A percentile compares a stretch with the other conserved stretches of the same genome.
Conservation (phyloP, 2,113 vertebrate species). For the Psophia crepitans region DNA sequence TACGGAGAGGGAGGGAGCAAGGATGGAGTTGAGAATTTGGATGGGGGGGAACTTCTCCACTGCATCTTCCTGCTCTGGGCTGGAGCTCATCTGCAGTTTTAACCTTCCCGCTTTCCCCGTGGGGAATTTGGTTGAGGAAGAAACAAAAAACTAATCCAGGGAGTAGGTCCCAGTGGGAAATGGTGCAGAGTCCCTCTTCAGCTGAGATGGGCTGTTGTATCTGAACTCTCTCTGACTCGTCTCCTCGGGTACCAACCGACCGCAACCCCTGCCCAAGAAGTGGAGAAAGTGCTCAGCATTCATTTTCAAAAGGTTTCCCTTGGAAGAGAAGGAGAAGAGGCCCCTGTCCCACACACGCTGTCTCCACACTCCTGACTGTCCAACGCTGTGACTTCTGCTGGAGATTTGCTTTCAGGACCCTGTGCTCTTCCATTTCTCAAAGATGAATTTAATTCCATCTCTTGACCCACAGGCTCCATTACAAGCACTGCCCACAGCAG, state of each 20-base stretch:
- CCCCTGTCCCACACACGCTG: too few relatives aligned
- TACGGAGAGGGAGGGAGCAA: background rate
- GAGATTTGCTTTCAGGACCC: too few relatives aligned
- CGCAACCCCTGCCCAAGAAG: background rate
- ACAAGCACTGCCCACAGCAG: background rate
- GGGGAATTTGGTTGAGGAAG: background rate
- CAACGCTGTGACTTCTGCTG: too few relatives aligned
- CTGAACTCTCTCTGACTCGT: background rate
- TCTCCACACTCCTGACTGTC: too few relatives aligned
- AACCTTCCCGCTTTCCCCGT: background rate
- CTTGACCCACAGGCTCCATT: background rate
- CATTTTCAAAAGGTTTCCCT: background rate
- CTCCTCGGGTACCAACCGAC: background rate
- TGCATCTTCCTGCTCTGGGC: background rate
- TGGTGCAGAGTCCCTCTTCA: too few relatives aligned
- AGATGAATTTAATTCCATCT: background rate
- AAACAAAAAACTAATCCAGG: background rate
- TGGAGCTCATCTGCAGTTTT: background rate
- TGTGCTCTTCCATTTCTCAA: background rate
- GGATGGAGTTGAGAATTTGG: background rate
- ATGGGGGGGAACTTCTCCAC: background rate
- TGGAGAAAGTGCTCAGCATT: too few relatives aligned
- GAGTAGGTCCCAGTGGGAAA: background rate
- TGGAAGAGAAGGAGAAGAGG: too few relatives aligned
- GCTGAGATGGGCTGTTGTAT: background rate